Percentiles rank a stretch among this genome's conserved stretches.
Evolutionary conservation across 2,888 invertebrate genomes (phyloP).

Genomic region (Drosophila multiciliata): DNA sequence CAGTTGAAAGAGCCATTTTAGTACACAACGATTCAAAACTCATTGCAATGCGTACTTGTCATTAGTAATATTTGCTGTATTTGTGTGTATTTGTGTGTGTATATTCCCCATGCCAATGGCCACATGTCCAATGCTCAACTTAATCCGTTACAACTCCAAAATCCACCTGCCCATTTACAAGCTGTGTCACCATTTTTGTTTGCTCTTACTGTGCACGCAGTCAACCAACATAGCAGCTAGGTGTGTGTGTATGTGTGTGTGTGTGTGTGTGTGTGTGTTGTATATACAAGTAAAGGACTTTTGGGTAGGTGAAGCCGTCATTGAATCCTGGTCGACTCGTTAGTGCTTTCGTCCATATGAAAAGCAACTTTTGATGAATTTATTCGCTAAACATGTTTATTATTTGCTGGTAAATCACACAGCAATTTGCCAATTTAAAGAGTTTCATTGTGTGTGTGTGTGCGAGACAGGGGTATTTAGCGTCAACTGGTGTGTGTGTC

Average conservation of each 20-base stretch:
- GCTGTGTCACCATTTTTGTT: constrained; percentile 60
- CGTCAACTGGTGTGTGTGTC: constrained; percentile 30
- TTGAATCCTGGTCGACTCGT: constrained; percentile 57
- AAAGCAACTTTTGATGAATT: constrained; percentile 77
- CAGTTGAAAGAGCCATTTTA: background rate
- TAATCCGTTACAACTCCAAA: background rate
- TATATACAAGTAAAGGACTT: constrained; percentile 24
- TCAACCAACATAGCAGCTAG: constrained; percentile 28
- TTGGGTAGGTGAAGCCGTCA: constrained; percentile 19
- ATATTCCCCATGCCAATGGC: constrained; percentile 16
- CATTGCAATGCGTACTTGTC: constrained; percentile 50
- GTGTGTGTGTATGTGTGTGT: constrained; percentile 5
- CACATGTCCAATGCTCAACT: constrained; percentile 6
- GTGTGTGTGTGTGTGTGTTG: constrained; percentile 18
- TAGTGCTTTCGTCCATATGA: constrained; percentile 70
- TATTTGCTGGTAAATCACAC: constrained; percentile 81
- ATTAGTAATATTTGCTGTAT: constrained; percentile 50
- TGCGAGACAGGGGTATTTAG: constrained; percentile 37
- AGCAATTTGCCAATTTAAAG: constrained; percentile 80
- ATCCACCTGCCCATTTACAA: constrained; percentile 20
- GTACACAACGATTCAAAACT: constrained; percentile 38
- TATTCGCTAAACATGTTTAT: constrained; percentile 82
- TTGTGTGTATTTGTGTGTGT: constrained; percentile 9
- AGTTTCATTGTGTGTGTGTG: constrained; percentile 34
- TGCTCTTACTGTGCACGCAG: constrained; percentile 45